Evolutionary conservation across 37 sponge, comb jelly and placozoan genomes (phyloP).

Genomic region (Cladorhizidae sp.): DNA sequence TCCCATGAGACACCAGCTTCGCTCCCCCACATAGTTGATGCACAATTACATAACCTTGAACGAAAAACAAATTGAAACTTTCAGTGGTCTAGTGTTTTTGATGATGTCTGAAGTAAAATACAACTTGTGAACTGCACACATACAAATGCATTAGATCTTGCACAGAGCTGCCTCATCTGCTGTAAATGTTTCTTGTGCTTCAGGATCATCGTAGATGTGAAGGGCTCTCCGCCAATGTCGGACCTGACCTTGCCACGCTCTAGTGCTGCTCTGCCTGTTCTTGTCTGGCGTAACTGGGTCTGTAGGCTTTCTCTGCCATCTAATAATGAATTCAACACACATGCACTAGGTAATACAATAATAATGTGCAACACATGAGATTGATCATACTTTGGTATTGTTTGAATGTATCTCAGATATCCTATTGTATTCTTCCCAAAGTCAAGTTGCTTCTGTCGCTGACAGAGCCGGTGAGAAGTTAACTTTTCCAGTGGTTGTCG

Average conservation of each 20-base stretch:
- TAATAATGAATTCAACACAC: slow-evolving; percentile 7
- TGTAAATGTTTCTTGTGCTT: slow-evolving; percentile 25
- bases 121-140: background rate
- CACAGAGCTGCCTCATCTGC: slow-evolving; percentile 54
- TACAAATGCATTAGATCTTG: slow-evolving; percentile 24
- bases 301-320: slow-evolving; percentile 50
- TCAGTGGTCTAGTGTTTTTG: background rate
- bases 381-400: slow-evolving; percentile 73
- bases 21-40: too few relatives aligned
- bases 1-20: too few relatives aligned
- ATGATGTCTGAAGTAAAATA: too few relatives aligned
- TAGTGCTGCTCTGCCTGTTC: slow-evolving; percentile 65
- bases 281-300: slow-evolving; percentile 90
- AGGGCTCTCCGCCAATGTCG: slow-evolving; percentile 78
- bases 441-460: slow-evolving; percentile 92
- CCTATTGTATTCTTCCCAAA: slow-evolving; percentile 93
- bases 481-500: background rate
- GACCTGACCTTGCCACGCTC: slow-evolving; percentile 88
- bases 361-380: background rate
- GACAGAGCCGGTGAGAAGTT: slow-evolving; percentile 52
- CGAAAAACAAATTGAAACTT: background rate
- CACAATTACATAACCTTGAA: too few relatives aligned
- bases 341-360: background rate
- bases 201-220: slow-evolving; percentile 76
- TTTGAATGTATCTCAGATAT: slow-evolving; percentile 72